phyloP scores from a whole-genome alignment of 2,797 vertebrate genomes.

The Atherinosoma microstoma region DNA sequence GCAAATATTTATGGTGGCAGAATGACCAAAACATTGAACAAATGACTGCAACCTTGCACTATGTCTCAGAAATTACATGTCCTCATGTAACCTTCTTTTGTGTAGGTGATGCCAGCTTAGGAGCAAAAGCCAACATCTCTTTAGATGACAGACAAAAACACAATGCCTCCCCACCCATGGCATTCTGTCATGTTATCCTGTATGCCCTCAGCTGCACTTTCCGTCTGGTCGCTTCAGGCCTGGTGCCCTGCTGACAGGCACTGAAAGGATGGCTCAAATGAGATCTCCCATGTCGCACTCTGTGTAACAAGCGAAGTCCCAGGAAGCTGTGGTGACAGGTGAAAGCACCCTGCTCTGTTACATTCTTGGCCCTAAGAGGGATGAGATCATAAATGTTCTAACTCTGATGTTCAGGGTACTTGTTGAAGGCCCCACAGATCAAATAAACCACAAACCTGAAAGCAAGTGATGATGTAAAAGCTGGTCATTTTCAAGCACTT shows the following conservation, averaged over 20 bases:
- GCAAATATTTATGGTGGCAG: conserved; percentile 29
- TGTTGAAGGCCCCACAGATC: background rate
- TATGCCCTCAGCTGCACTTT: conserved; percentile 28
- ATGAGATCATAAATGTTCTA: conserved; percentile 24
- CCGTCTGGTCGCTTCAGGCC: conserved; percentile 18
- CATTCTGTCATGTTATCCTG: conserved; percentile 44
- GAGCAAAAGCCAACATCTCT: conserved; percentile 31
- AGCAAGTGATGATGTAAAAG: background rate
- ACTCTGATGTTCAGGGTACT: conserved; percentile 2
- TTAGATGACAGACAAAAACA: conserved; percentile 42
- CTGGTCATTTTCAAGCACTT: background rate
- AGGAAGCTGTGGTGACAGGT: conserved; percentile 49
- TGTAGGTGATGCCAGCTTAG: conserved; percentile 6
- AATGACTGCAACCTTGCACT: background rate
- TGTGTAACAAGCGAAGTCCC: conserved; percentile 59
- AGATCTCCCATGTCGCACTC: conserved; percentile 60
- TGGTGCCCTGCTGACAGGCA: conserved; percentile 39
- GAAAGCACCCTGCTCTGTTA: conserved; percentile 19
- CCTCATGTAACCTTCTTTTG: conserved; percentile 13
- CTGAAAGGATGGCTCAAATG: conserved; percentile 59
- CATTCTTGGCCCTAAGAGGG: conserved; percentile 1
- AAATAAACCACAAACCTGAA: background rate
- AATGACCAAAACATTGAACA: conserved; percentile 14
- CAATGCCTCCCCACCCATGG: conserved; percentile 19
- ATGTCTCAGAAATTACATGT: conserved; percentile 2